Evolutionary conservation across 1,140 invertebrate species (phyloP).

Genomic region (Acromyrmex charruanus): DNA sequence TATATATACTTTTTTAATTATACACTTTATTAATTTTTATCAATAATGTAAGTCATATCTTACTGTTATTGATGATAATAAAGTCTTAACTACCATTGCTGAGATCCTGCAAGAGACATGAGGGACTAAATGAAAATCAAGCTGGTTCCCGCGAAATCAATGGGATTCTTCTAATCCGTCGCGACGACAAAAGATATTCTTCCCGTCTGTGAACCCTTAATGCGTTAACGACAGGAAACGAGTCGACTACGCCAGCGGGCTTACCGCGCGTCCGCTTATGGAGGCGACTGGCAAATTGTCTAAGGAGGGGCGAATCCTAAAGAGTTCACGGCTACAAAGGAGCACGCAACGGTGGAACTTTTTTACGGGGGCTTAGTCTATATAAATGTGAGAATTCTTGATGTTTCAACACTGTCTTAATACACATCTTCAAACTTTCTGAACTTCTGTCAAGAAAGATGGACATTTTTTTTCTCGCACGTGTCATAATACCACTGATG

Average conservation of each 20-base stretch:
- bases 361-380: conserved; percentile 64
- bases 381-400: conserved; percentile 58
- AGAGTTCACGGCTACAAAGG: conserved; percentile 73
- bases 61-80: not conserved
- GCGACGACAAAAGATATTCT: conserved; percentile 58
- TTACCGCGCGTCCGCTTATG: conserved; percentile 71
- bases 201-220: conserved; percentile 66
- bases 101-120: not conserved
- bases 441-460: not conserved
- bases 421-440: not conserved
- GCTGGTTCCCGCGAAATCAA: conserved; percentile 46
- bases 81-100: not conserved
- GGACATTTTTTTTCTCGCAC: no score
- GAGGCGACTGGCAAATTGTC: conserved; percentile 75
- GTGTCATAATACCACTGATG: not conserved
- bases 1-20: not conserved
- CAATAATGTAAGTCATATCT: no score
- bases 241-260: conserved; percentile 70
- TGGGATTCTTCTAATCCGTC: conserved; percentile 52
- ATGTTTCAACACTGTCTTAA: conserved; percentile 26
- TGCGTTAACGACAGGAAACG: conserved; percentile 76
- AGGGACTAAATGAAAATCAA: conserved; percentile 26
- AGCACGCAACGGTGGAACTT: conserved; percentile 59
- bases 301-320: conserved; percentile 75
- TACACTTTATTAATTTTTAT: not conserved